A percentile compares a stretch with the other conserved stretches of the same genome.
These are phyloP conservation scores for Hippoglossus stenolepis DNA, from an alignment of 2,113 vertebrate species.

Conservation along the genomic window DNA sequence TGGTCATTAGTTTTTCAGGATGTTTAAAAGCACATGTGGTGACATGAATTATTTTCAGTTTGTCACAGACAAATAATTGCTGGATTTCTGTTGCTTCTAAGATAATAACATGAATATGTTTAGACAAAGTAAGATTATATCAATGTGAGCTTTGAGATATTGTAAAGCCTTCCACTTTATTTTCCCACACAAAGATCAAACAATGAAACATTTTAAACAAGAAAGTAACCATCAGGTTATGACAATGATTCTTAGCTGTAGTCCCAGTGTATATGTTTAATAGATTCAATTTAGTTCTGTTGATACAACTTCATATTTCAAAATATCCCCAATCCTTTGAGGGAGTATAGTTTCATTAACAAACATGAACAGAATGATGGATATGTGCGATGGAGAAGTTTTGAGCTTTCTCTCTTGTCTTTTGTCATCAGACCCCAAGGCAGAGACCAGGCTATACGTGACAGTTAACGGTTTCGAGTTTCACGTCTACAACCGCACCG, in stretches of 20 bases:
- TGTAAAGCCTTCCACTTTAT: too few relatives aligned
- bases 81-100: not conserved
- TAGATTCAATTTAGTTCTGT: not conserved
- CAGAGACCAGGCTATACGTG: slow-evolving; percentile 96
- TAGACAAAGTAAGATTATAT: too few relatives aligned
- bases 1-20: not conserved
- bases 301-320: not conserved
- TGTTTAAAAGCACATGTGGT: not conserved
- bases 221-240: not conserved
- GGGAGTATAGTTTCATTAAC: not conserved
- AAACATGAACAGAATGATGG: not conserved
- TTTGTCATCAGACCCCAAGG: slow-evolving; percentile 90
- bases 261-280: not conserved
- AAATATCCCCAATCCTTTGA: not conserved
- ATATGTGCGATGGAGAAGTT: too few relatives aligned
- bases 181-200: too few relatives aligned
- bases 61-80: not conserved
- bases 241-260: not conserved
- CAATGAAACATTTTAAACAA: too few relatives aligned
- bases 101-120: not conserved
- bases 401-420: not conserved
- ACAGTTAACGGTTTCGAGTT: slow-evolving; percentile 98
- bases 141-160: not conserved
- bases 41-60: not conserved
- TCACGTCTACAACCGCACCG: slow-evolving; percentile 97